Conservation (phyloP, 2,888 invertebrate genomes). For the Petrolisthes cinctipes region DNA sequence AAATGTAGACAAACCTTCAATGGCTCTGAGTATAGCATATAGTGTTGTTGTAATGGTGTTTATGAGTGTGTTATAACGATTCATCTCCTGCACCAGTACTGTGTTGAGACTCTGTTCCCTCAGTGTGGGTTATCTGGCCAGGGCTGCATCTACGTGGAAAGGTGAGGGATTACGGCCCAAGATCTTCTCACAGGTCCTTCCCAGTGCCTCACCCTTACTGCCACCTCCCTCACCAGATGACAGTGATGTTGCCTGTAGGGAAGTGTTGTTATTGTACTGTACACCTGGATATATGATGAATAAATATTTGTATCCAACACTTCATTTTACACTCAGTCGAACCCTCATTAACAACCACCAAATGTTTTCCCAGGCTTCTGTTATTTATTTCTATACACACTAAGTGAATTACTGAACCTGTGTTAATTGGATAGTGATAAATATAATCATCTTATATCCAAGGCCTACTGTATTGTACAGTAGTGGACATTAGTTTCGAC, state of each 20-base stretch:
- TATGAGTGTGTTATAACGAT: constrained; percentile 81
- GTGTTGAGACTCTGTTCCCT: constrained; percentile 92
- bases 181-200: constrained; percentile 71
- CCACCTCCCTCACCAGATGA: constrained; percentile 59
- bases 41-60: constrained; percentile 67
- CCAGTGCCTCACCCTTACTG: constrained; percentile 69
- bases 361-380: too few relatives aligned
- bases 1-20: constrained; percentile 69
- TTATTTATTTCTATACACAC: too few relatives aligned
- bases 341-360: too few relatives aligned
- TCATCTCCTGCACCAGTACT: constrained; percentile 87
- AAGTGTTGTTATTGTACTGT: too few relatives aligned
- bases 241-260: constrained; percentile 51
- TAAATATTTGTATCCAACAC: too few relatives aligned
- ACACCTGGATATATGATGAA: too few relatives aligned
- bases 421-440: too few relatives aligned
- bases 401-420: too few relatives aligned
- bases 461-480: too few relatives aligned
- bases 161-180: constrained; percentile 78
- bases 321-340: too few relatives aligned
- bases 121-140: constrained; percentile 79
- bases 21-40: constrained; percentile 70
- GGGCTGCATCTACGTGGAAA: constrained; percentile 80
- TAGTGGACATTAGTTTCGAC: too few relatives aligned
- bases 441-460: too few relatives aligned